Base-by-base conservation (phyloP, 2,888 invertebrate species). In the Leptothorax acervorum region DNA sequence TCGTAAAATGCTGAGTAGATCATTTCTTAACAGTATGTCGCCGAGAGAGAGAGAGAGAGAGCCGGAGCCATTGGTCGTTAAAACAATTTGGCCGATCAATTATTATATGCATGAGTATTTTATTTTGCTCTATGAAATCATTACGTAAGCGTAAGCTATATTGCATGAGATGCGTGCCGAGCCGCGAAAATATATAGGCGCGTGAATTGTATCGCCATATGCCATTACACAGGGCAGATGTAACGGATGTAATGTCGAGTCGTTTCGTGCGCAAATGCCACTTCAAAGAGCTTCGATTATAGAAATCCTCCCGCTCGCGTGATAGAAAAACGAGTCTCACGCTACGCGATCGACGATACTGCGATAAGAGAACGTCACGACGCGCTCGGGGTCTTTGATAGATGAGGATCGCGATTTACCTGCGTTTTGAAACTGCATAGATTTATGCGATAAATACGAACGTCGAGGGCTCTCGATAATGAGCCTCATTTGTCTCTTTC, bases 221-320 rank as follows among this genome's bases (percentile, higher is more conserved):
- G 78, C 51, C 63, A 86, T 76, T 65, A 76, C 42, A 57, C 35
- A 55, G 23, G 51, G 70, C 39, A 71, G 70, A 62, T 42, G 23
- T 18, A 63, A 39, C 66, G 68, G 48, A 73, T 63, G 73, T 35
- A 81, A 86, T 73, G 71, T 87, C 73, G 68, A 23, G 39, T 48
- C 55, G 9, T 42, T 48, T 76, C 73, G 85, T 87, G 66, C 68
- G 53, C 35, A 86, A 86, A 79, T 53, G 39, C 63, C 70, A 53
- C 62, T 82, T 48, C 35, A 82, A 73, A 86, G 63, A 82, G 18
- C 1, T 68, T 82, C 74, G 68, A 63, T 31, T 2, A 39, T 28
- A 68, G n/a, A 78, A 66, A 63, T 53, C 3, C 48, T 62, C 9
- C 39, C 18, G 28, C 35, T 42, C 23, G 31, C 18, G 65, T 65